Base-by-base conservation (phyloP, 2,113 vertebrate species). In the Speoplatyrhinus poulsoni region DNA sequence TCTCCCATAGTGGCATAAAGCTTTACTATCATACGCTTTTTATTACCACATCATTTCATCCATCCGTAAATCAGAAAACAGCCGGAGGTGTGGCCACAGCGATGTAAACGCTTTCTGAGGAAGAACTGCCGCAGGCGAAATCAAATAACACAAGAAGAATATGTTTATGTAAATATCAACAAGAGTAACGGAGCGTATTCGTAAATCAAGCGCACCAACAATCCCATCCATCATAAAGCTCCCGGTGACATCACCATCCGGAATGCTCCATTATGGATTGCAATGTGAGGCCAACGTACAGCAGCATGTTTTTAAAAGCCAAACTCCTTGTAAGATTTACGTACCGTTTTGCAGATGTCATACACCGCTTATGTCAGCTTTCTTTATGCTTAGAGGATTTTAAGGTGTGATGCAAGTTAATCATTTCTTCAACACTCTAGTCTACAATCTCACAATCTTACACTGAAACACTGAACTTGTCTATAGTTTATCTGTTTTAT, bases 41-140 rank as follows among this genome's bases (percentile, higher is more conserved):
- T 72, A 82, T 85, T 73, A 71, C 70, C 3, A 33, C 46, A 63
- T 84, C 61, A 72, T 88, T 90, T 79, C 17, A 16, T 57, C 57
- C 41, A 71, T 65, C 60, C 53, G 71, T 84, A 73, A 86, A 85
- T 85, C 81, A 77, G n/a, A 76, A 12, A 71, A 67, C 61, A 62
- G 66, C 50, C 48, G 67, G 48, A 68, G 33, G 46, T 2, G 41
- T 11, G 26, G 73, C 76, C 73, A 54, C 60, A 50, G 76, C 12
- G 10, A 60, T 76, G 32, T 59, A 69, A 75, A 82, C 57, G 48
- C 71, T 59, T 56, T 56, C 52, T 64, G 48, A 49, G 61, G 46
- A 47, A 62, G 36, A 60, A 33, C 50, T 17, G 48, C 73, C 65
- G 70, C 52, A 46, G n/a, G 58, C n/a, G 17, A 62, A 65, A 84